Conservation (phyloP, 2,888 invertebrate species). For the Brachylomia viminalis region DNA sequence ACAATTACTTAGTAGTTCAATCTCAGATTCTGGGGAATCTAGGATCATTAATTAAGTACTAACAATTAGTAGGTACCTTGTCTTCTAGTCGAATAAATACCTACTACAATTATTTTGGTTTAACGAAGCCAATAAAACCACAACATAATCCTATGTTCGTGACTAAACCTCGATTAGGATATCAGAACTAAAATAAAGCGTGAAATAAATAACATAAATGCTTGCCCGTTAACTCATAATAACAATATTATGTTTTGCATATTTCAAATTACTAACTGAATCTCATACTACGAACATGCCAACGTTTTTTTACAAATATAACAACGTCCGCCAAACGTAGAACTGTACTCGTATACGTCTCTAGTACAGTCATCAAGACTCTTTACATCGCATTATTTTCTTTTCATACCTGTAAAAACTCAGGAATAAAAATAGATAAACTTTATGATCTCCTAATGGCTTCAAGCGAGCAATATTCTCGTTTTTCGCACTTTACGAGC, state of each 20-base stretch:
- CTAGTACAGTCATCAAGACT: conserved; percentile 35
- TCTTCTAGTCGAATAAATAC: conserved; percentile 2
- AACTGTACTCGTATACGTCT: conserved; percentile 18
- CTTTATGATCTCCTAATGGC: conserved; percentile 62
- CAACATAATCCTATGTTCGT: conserved; percentile 29
- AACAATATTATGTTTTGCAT: conserved; percentile 51
- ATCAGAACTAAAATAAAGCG: conserved; percentile 39
- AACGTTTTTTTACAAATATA: conserved; percentile 55
- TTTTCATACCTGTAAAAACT: conserved; percentile 64
- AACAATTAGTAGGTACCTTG: conserved; percentile 15
- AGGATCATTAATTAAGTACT: conserved; percentile 17
- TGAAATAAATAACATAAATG: conserved; percentile 35
- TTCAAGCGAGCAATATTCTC: conserved; percentile 55
- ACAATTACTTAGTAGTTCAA: not conserved
- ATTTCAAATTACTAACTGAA: conserved; percentile 52
- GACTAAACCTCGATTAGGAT: conserved; percentile 31
- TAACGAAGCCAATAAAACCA: conserved; percentile 26
- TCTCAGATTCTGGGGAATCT: not conserved
- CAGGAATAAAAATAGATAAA: conserved; percentile 61
- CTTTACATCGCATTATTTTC: conserved; percentile 57
- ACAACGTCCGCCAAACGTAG: conserved; percentile 16
- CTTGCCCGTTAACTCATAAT: conserved; percentile 36
- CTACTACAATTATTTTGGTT: not conserved
- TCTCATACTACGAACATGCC: conserved; percentile 49
- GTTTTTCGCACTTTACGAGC: conserved; percentile 59